These are phyloP conservation scores for Willowsia nigromaculata DNA, from an alignment of 2,888 invertebrate genomes.

Conservation along the genomic window DNA sequence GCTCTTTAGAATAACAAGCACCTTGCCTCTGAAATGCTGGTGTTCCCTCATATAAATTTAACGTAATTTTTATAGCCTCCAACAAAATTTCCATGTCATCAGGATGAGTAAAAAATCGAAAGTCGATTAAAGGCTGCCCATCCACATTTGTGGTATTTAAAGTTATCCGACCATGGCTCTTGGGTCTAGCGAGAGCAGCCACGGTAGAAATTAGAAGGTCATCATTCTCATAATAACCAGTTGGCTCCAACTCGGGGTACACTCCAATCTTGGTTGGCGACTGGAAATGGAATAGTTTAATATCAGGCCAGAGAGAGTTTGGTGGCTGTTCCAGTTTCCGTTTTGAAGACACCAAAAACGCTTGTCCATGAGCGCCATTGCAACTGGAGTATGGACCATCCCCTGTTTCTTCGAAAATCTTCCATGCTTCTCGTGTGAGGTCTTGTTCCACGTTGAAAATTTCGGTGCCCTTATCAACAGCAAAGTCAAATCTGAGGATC, in stretches of 20 bases:
- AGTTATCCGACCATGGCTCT: conserved; percentile 20
- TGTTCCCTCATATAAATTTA: conserved; percentile 23
- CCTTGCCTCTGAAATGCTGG: not conserved
- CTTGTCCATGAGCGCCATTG: not conserved
- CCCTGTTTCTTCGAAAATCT: not conserved
- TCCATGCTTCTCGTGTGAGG: conserved; percentile 4
- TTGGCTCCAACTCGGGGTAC: not conserved
- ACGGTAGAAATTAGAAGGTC: not conserved
- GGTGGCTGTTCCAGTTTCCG: not conserved
- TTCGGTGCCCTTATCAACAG: not conserved
- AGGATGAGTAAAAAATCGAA: not conserved
- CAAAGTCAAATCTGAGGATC: not conserved
- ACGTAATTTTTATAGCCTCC: not conserved
- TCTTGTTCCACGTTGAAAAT: not conserved
- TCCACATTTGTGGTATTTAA: conserved; percentile 23
- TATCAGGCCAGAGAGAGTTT: conserved; percentile 26
- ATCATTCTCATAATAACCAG: not conserved
- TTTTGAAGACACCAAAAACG: not conserved
- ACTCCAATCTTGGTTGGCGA: not conserved
- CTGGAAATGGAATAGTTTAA: not conserved
- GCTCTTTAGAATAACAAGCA: not conserved
- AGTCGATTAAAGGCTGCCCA: conserved; percentile 45
- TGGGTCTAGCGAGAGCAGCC: not conserved
- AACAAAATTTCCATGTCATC: conserved; percentile 5
- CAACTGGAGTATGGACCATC: conserved; percentile 31